Evolutionary conservation across 2,113 vertebrate genomes (phyloP), one percentile per base, ranked within the genome.

Genomic region (Falco punctatus): DNA sequence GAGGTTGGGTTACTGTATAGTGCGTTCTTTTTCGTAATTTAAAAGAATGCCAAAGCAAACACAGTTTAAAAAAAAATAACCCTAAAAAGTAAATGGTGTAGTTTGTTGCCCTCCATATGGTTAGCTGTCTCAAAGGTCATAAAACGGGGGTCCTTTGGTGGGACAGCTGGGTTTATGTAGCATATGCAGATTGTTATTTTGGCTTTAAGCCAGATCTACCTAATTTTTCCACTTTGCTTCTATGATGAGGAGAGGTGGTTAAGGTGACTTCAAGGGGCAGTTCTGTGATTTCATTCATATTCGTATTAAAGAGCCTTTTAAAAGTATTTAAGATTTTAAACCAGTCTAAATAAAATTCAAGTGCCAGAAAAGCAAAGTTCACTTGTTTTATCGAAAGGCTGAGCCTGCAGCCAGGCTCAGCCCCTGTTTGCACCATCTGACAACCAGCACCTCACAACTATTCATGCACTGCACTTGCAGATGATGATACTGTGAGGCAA

Each of bases 131-230:
- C 52, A 32, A 86, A 96, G 97, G 98, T 97, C 97, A 82, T 97
- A 94, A 98, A 97, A 94, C 10, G 6, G 88, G 92, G 79, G 66
- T 97, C 79, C 91, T 97, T 91, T 30, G 19, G 88, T 74, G 84
- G 85, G 91, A 95, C 97, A 97, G 94, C 96, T 97, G 97, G 83
- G 90, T 98, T 98, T 98, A 95, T 97, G 96, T 94, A 97, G 87
- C 80, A 46, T 97, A 97, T 96, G 66, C 92, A 96, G 90, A 94
- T 95, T 96, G 96, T 97, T 98, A 72, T 87, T 94, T 93, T 98
- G 98, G 97, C 93, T 65, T 71, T 26, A 74, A 93, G 94, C 97
- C 98, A 98, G 49, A 81, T 92, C 92, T 93, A 88, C 97, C 93
- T 96, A 67, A 42, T 96, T 98, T 98, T 98, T 98, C 97, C 96